Conservation (phyloP, 2,888 invertebrate genomes). For the Melipona bicolor region DNA sequence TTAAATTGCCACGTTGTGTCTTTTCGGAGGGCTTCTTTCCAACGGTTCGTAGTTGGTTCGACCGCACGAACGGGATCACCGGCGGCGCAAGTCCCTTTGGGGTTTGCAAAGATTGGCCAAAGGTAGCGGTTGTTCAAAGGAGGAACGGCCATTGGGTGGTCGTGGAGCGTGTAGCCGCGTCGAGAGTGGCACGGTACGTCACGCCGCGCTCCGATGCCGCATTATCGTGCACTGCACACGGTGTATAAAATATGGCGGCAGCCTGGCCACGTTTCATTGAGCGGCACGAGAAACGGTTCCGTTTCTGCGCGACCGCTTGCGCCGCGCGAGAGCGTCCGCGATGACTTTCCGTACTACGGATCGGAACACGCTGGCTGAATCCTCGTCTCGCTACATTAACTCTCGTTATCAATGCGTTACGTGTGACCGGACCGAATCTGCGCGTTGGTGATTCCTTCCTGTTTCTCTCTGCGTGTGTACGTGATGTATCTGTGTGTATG, state of each 20-base stretch:
- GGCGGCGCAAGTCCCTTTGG: constrained; percentile 62
- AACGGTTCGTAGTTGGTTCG: background rate
- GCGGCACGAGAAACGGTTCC: constrained; percentile 69
- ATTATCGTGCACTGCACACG: constrained; percentile 57
- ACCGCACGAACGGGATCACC: constrained; percentile 58
- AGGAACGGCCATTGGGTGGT: constrained; percentile 57
- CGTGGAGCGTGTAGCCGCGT: constrained; percentile 29
- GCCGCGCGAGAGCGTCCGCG: background rate
- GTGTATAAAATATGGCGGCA: constrained; percentile 68
- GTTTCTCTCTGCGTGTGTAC: background rate
- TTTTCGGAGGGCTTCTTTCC: background rate
- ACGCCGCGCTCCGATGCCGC: constrained; percentile 46
- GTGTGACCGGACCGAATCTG: constrained; percentile 57
- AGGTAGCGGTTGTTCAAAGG: constrained; percentile 68
- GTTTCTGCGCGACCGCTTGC: constrained; percentile 31
- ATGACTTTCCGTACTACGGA: constrained; percentile 42
- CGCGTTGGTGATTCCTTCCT: constrained; percentile 13
- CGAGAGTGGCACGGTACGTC: constrained; percentile 56
- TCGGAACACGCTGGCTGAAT: constrained; percentile 53
- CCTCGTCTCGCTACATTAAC: constrained; percentile 65
- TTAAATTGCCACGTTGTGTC: too few species aligned
- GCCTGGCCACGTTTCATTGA: constrained; percentile 71
- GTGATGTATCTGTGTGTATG: background rate
- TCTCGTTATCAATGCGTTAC: constrained; percentile 71
- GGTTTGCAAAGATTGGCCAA: constrained; percentile 67